Evolutionary conservation across 2,888 invertebrate species (phyloP).

Genomic region (Stenchaetothrips biformis): DNA sequence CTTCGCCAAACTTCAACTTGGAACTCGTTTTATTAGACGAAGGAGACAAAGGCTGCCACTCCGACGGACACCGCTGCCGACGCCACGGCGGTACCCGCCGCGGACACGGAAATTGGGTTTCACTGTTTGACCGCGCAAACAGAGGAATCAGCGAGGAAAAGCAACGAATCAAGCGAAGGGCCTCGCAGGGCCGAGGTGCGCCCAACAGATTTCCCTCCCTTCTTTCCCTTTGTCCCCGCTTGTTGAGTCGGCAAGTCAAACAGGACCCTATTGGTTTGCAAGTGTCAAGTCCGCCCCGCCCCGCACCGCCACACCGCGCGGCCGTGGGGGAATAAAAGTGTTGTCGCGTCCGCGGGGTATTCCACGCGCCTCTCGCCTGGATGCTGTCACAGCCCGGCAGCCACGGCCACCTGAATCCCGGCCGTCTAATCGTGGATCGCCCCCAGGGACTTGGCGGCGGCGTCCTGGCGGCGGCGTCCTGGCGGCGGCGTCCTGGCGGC

Average conservation of each 20-base stretch:
- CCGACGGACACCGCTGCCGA: no score
- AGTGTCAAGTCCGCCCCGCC: neutral
- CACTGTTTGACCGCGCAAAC: no score
- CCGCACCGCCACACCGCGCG: neutral
- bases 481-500: neutral
- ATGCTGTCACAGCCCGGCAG: neutral
- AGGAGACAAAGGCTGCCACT: no score
- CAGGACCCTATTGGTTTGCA: slow-evolving; percentile 7
- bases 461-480: neutral
- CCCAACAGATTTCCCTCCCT: no score
- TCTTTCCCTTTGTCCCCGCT: neutral
- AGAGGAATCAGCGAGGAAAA: no score
- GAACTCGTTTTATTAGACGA: no score
- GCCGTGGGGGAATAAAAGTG: neutral
- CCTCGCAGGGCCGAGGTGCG: no score
- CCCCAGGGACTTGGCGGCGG: neutral
- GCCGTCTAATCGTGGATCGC: neutral
- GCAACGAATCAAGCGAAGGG: no score
- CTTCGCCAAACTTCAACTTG: no score
- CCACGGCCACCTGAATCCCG: neutral
- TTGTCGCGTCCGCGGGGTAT: neutral
- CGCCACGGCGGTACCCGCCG: no score
- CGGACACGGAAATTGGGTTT: no score
- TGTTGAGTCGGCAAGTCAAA: neutral
- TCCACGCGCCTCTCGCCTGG: neutral